Evolutionary conservation across 2,113 vertebrate species (phyloP).

Genomic region (Channa argus): DNA sequence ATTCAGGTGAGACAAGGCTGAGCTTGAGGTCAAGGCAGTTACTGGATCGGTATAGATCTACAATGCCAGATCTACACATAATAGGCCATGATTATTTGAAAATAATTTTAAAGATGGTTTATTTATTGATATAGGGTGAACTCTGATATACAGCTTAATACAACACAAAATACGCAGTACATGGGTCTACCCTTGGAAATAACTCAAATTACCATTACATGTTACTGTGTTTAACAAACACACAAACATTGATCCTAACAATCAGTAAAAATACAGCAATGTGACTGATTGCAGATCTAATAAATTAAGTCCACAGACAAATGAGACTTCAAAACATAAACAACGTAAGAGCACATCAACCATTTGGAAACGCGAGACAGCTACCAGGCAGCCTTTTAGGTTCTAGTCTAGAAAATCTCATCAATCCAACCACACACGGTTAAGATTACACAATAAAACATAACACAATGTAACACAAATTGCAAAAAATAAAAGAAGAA

Average conservation of each 20-base stretch:
- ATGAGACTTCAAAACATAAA: not conserved
- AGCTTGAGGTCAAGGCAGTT: conserved; percentile 14
- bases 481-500: not conserved
- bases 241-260: no score
- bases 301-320: not conserved
- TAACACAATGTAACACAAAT: not conserved
- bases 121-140: no score
- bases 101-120: no score
- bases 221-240: no score
- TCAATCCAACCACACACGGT: not conserved
- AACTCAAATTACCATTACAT: no score
- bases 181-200: no score
- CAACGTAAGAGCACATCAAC: not conserved
- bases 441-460: not conserved
- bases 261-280: no score
- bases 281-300: no score
- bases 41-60: not conserved
- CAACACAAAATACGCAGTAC: no score
- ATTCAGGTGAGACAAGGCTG: conserved; percentile 1
- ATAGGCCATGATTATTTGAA: not conserved
- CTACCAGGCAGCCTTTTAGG: not conserved
- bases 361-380: conserved; percentile 1
- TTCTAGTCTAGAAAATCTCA: not conserved
- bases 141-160: no score
- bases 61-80: conserved; percentile 24